Evolutionary conservation across 1,140 invertebrate genomes (phyloP), one percentile per base, ranked within the genome.

Genomic region (Ctenoplectra terminalis): DNA sequence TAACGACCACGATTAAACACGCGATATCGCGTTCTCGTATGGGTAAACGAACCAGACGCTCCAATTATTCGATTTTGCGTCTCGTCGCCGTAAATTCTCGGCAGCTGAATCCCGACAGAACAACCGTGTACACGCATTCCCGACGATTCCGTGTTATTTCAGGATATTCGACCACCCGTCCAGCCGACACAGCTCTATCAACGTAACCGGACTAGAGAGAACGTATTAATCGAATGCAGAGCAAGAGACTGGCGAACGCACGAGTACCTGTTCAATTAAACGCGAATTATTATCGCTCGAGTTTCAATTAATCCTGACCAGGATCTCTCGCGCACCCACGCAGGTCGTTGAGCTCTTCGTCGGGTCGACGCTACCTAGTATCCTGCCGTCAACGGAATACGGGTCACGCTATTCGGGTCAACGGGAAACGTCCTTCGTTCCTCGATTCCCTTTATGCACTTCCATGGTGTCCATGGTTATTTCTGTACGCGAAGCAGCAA

Each of bases 361-460:
- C 72, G 40, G 72, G 50, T 74, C 79, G 50, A 81, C 40, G 79
- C 4, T 46, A 74, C 43, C 56, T 26, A 26, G 69, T 29, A 54
- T 72, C 74, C 77, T 86, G 66, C 56, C 50, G 23, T 40, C 34
- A 20, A 40, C 8, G 31, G 70, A 77, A 86, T 87, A 83, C 61
- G n/a, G 87, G 86, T 86, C 86, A 82, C 26, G 50, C 66, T 84
- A 88, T 88, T 84, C 71, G 66, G 87, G 84, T 87, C 87, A 88
- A 61, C 64, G 70, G 66, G 58, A 61, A 72, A 72, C 75, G 60
- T 83, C 79, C 83, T 82, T 64, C 46, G n/a, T 31, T 60, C 66
- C 54, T 31, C 52, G 29, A 50, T 43, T 56, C 80, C 74, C 46
- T 74, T 75, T 40, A 31, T 58, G 48, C 72, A 79, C 60, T 76